Base-by-base conservation (phyloP, 2,113 vertebrate genomes). In the Amphiprion percula region DNA sequence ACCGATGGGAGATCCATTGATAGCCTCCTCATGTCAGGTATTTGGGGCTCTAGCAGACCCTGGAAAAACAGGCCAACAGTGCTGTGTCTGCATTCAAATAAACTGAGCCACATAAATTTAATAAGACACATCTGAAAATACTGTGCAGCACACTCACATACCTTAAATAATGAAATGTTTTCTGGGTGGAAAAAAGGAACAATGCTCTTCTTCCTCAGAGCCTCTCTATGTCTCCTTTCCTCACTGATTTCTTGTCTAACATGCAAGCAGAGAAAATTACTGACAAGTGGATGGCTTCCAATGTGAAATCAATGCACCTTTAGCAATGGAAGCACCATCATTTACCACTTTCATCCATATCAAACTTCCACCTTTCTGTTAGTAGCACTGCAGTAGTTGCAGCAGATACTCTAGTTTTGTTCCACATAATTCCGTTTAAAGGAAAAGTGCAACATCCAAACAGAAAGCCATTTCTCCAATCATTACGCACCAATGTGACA, bases 151-250 rank as follows among this genome's bases (percentile, higher is more conserved):
- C 46, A 16, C 44, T 53, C n/a, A 30, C 21, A 24, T 86, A 85
- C 93, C 90, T 92, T 94, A 87, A 96, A 82, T 28, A 91, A n/a
- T 0, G 92, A 49, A 19, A 72, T 2, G 53, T 92, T 93, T 85
- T 98, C 96, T 16, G 95, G 95, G 61, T 90, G 84, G 89, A 98
- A 98, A 88, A 96, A 99, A 0, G 96, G 95, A 41, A 94, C 91
- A 74, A 96, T 23, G 10, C 63, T 71, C 68, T 71, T 92, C 55
- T 84, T 94, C 88, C 74, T 96, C 53, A 98, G 88, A 61, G 95
- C 94, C 2, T 11, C 54, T 69, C 94, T 88, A 0, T 60, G 87
- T 0, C 69, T 66, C 71, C 91, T 83, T 60, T 91, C 94, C 75
- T 95, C 92, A 49, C 83, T 75, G 62, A 96, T 56, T 60, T 95